Percentiles rank a stretch among this genome's conserved stretches.
Evolutionary conservation across 2,797 vertebrate genomes (phyloP).

Genomic region (Ctenosaura bakeri): DNA sequence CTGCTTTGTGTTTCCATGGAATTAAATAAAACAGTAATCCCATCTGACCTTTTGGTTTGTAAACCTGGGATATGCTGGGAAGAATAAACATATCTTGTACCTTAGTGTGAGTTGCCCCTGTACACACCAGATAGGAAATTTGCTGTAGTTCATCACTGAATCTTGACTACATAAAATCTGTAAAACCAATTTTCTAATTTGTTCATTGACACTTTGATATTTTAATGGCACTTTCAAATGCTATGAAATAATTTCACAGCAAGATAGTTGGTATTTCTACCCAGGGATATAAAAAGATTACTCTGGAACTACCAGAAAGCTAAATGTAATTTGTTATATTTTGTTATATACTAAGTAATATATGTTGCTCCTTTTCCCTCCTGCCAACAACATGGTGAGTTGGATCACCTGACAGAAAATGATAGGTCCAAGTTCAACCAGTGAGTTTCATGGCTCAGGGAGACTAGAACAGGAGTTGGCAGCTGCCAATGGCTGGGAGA

Average conservation of each 20-base stretch:
- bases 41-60: neutral
- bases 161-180: no score
- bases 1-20: slow-evolving; percentile 8
- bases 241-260: neutral
- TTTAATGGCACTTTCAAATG: neutral
- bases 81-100: neutral
- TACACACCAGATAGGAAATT: neutral
- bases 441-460: neutral
- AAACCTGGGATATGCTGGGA: neutral
- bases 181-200: neutral
- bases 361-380: no score
- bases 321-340: no score
- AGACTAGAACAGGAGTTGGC: neutral
- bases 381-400: neutral
- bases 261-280: neutral
- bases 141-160: no score
- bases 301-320: neutral
- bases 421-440: neutral
- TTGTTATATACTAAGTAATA: no score
- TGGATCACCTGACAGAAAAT: neutral
- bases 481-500: no score
- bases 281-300: neutral
- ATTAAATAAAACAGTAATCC: slow-evolving; percentile 14
- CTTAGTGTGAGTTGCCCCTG: neutral
- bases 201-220: neutral